Conservation (phyloP, 2,888 invertebrate species). For the Hirudinaria manillensis region DNA sequence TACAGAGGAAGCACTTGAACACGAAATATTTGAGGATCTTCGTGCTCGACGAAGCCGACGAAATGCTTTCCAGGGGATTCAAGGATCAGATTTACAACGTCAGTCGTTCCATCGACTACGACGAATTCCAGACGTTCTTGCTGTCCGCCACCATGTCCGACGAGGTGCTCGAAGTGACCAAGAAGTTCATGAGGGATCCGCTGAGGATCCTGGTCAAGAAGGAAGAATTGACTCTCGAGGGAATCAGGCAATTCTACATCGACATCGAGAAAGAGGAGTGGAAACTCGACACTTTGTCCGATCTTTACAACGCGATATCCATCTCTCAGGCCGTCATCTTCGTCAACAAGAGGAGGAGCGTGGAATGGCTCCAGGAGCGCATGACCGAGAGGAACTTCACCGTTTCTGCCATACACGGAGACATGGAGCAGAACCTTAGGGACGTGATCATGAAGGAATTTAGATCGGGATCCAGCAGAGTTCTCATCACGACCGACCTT, state of each 20-base stretch:
- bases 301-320: constrained; percentile 94
- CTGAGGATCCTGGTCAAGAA: constrained; percentile 95
- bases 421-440: constrained; percentile 97
- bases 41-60: constrained; percentile 59
- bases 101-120: constrained; percentile 38
- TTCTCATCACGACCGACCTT: constrained; percentile 97
- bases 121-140: constrained; percentile 67
- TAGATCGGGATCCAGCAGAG: constrained; percentile 94
- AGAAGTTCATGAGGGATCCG: constrained; percentile 93
- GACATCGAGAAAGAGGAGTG: constrained; percentile 39
- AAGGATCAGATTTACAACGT: constrained; percentile 71
- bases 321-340: constrained; percentile 99
- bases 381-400: constrained; percentile 94
- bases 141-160: constrained; percentile 97
- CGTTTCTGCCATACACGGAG: constrained; percentile 98
- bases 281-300: constrained; percentile 74
- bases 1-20: constrained; percentile 30
- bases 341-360: constrained; percentile 98
- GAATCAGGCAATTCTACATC: constrained; percentile 92
- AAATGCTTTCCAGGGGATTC: no score
- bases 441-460: constrained; percentile 98
- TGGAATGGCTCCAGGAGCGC: constrained; percentile 91
- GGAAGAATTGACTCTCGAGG: constrained; percentile 85
- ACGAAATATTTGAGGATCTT: constrained; percentile 39
- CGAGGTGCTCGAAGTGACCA: constrained; percentile 95